Evolutionary conservation across 2,888 invertebrate species (phyloP), one percentile per base, ranked within the genome.

Genomic region (Cordilura impudica): DNA sequence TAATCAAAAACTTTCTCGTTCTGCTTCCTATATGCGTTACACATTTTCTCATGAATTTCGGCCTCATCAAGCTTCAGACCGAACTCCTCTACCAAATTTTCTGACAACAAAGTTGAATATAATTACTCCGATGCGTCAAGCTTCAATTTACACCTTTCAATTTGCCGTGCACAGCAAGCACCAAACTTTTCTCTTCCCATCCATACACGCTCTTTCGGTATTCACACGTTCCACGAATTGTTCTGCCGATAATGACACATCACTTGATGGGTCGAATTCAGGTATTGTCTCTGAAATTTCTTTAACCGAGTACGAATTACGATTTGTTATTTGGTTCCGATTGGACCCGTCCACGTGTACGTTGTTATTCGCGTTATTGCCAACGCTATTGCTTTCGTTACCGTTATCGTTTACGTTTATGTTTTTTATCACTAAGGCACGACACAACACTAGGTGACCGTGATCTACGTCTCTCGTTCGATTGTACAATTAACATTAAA

Each of bases 11-110:
- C n/a, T 6, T 18, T 23, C n/a, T 81, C 73, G 10, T 54, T 12
- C 8, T 16, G 2, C 39, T 67, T 66, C 4, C 73, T 49, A 16
- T n/a, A 31, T 10, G 70, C n/a, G 4, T 63, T 51, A 12, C 14
- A 14, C 71, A 77, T 77, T 29, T 63, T 66, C 7, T 39, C 66
- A 21, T 81, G 73, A 35, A 77, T 43, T 6, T 81, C 76, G 12
- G 67, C 79, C 31, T 72, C 72, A 14, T 80, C 63, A 4, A 23
- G 26, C 7, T 2, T 12, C 6, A n/a, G 14, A 49, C 70, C 56
- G 18, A 78, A 79, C 26, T 79, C 78, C 2, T 49, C 35, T 16
- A 16, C 29, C 7, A 78, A 66, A 12, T 5, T n/a, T 7, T 26
- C 8, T 31, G 70, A 6, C 2, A 78, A 23, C 18, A 65, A 78